Evolutionary conservation across 2,888 invertebrate genomes (phyloP), one percentile per base, ranked within the genome.

Genomic region (Himalopsyche kuldschensis): DNA sequence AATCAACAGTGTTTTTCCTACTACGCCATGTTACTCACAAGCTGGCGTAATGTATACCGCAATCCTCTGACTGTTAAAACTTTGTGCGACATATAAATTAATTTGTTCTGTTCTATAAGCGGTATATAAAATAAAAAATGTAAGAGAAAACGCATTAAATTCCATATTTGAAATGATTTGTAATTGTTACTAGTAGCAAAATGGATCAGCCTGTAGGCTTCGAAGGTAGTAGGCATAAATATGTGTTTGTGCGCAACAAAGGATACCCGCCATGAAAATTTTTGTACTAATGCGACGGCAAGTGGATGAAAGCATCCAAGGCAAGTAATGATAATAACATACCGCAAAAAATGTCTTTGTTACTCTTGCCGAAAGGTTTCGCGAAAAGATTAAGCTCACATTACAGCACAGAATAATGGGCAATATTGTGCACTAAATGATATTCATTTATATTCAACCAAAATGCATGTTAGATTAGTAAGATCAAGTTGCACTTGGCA

Each of bases 301-400:
- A 85, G 85, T 77, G 85, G 83, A 82, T 85, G 85, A 85, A 85
- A 85, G 83, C 85, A 32, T 77, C 81, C 79, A 75, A 78, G 55
- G 8, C 55, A 20, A 55, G 85, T 85, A 85, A 85, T 85, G 85
- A 83, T 81, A 83, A 85, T 85, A 85, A 85, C 82, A 78, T 75
- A 75, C 78, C 79, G 79, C 79, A 75, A 35, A 55, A 78, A 75
- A 78, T 79, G 78, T 69, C 85, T 85, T 85, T 85, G 85, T 83
- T 27, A 27, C 55, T 31, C 10, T 20, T 31, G 76, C 27, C 81
- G 76, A 81, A 81, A 81, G 81, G 48, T 47, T 81, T 41, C 55
- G 6, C 24, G 55, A 46, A 32, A 41, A 75, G 75, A 75, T 69
- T 80, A 75, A 69, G 80, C 75, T 10, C 20, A 55, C n/a, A 55